Percentiles rank a stretch among this genome's conserved stretches.
phyloP scores from a whole-genome alignment of 2,888 invertebrate species.

The Pandemis corylana region DNA sequence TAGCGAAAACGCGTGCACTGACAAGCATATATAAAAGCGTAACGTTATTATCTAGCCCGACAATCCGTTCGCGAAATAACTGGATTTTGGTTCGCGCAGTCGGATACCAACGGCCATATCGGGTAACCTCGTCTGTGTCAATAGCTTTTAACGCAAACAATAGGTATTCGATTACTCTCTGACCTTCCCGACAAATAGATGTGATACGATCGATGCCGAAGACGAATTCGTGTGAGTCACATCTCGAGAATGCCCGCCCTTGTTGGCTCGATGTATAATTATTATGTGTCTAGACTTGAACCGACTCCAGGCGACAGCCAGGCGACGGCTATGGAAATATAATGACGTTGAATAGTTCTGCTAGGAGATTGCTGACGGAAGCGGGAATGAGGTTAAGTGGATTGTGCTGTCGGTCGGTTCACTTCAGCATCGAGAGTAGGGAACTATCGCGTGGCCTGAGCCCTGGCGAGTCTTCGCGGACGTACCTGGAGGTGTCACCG shows the following conservation, averaged over 20 bases:
- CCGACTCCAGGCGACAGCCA: conserved; percentile 76
- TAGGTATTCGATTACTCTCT: conserved; percentile 63
- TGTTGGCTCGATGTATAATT: conserved; percentile 77
- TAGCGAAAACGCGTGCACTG: conserved; percentile 11
- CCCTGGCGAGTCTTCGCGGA: conserved; percentile 40
- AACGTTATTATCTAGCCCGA: conserved; percentile 25
- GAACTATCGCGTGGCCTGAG: conserved; percentile 36
- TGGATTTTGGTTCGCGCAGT: conserved; percentile 12
- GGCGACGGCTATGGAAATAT: conserved; percentile 73
- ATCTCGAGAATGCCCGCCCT: conserved; percentile 72
- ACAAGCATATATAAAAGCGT: conserved; percentile 28
- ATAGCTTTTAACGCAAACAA: conserved; percentile 57
- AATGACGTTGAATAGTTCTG: conserved; percentile 62
- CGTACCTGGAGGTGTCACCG: conserved; percentile 73
- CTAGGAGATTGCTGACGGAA: conserved; percentile 46
- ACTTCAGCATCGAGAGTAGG: conserved; percentile 12
- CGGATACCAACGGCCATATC: conserved; percentile 45
- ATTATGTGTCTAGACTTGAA: conserved; percentile 80
- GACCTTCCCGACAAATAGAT: conserved; percentile 66
- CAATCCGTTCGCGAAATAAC: conserved; percentile 39
- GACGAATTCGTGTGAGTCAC: conserved; percentile 77
- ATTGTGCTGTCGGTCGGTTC: conserved; percentile 33
- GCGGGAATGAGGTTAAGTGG: conserved; percentile 51
- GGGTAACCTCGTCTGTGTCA: conserved; percentile 47
- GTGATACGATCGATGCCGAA: conserved; percentile 75